A percentile compares a stretch with the other conserved stretches of the same genome.
These are phyloP conservation scores for Poecilobothrus nobilitatus DNA, from an alignment of 2,888 invertebrate species.

Conservation along the genomic window DNA sequence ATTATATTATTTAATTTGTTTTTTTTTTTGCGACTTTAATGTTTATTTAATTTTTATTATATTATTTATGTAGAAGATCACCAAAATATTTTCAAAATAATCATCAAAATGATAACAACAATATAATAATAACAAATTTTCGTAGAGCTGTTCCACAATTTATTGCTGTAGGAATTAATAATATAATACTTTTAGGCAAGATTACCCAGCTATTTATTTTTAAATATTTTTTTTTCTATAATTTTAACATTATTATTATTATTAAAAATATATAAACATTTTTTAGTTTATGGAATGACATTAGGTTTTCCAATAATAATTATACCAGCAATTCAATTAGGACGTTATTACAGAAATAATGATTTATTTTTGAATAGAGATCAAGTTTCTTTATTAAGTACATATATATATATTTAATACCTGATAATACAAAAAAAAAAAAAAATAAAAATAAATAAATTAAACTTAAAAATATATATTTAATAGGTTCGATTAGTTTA, in stretches of 20 bases:
- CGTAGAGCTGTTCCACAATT: constrained; percentile 61
- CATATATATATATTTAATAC: no score
- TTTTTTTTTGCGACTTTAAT: no score
- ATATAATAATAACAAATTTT: constrained; percentile 38
- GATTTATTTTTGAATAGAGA: constrained; percentile 51
- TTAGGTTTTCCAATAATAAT: constrained; percentile 73
- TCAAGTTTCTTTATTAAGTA: constrained; percentile 69
- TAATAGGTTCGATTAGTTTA: constrained; percentile 66
- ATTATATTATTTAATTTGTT: no score
- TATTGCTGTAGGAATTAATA: constrained; percentile 72
- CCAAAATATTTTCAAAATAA: background rate
- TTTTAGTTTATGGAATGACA: constrained; percentile 64
- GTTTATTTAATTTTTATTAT: no score
- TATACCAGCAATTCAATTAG: constrained; percentile 61
- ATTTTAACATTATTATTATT: background rate
- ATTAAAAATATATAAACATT: background rate
- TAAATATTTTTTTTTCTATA: background rate
- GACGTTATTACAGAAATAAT: constrained; percentile 39
- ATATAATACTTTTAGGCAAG: constrained; percentile 61
- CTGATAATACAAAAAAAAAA: no score
- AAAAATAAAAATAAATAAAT: background rate
- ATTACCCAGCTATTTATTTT: no score
- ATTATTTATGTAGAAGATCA: background rate
- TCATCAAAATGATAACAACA: background rate
- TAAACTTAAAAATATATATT: background rate